phyloP scores from a whole-genome alignment of 2,888 invertebrate species.

The Phanerotoma sp. region DNA sequence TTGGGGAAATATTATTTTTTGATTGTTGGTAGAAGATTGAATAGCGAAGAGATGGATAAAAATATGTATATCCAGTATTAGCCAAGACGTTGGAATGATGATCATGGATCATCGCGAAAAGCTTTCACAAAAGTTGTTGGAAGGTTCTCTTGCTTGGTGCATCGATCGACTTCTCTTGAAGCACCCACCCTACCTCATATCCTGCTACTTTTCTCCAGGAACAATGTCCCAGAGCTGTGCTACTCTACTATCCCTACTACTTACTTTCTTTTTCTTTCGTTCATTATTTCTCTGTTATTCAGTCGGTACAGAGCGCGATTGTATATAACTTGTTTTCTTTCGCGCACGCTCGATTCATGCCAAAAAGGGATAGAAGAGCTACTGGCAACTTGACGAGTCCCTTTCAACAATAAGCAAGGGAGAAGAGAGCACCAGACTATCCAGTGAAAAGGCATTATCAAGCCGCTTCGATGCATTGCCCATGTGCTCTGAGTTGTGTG shows the following conservation, averaged over 20 bases:
- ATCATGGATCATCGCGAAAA: background rate
- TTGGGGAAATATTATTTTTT: no score
- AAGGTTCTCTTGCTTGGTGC: conserved; percentile 22
- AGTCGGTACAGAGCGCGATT: background rate
- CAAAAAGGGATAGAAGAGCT: conserved; percentile 15
- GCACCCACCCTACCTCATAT: no score
- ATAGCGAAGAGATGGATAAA: no score
- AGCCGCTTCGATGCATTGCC: conserved; percentile 13
- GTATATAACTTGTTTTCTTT: background rate
- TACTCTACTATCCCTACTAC: no score
- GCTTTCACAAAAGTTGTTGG: background rate
- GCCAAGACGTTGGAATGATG: background rate
- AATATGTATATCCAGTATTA: background rate
- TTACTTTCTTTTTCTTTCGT: no score
- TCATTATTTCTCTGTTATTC: conserved; percentile 16
- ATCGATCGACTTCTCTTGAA: conserved; percentile 33
- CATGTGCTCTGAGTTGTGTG: conserved; percentile 12
- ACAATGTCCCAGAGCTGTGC: conserved; percentile 16
- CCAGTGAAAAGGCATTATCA: conserved; percentile 24
- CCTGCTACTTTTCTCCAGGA: conserved; percentile 15
- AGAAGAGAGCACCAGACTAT: no score
- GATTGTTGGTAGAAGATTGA: no score
- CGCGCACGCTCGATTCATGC: conserved; percentile 24
- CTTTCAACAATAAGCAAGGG: conserved; percentile 9
- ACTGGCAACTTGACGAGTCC: conserved; percentile 29